phyloP scores from a whole-genome alignment of 2,113 vertebrate genomes.

The Paramisgurnus dabryanus region DNA sequence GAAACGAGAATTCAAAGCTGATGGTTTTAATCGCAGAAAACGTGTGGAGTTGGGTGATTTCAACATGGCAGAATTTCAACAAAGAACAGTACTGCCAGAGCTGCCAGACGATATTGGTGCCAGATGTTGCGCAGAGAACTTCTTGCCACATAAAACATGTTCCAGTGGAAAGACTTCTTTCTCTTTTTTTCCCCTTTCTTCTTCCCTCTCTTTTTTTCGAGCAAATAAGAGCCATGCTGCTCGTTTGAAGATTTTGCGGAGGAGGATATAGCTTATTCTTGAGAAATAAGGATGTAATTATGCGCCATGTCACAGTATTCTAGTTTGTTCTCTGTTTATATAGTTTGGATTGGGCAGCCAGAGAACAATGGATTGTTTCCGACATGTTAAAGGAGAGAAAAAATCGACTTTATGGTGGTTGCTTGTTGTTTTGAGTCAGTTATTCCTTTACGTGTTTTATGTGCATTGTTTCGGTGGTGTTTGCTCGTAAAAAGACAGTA shows the following conservation, averaged over 20 bases:
- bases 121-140: conserved; percentile 84
- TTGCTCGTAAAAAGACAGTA: conserved; percentile 63
- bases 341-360: conserved; percentile 13
- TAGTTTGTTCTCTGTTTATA: conserved; percentile 53
- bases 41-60: conserved; percentile 82
- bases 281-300: conserved; percentile 69
- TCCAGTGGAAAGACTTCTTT: conserved; percentile 79
- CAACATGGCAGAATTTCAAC: conserved; percentile 84
- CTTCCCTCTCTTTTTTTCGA: conserved; percentile 51
- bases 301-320: conserved; percentile 64
- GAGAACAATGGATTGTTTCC: conserved; percentile 36
- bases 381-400: conserved; percentile 14
- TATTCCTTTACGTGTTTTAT: conserved; percentile 55
- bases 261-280: conserved; percentile 55
- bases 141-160: conserved; percentile 83
- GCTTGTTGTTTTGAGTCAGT: conserved; percentile 27
- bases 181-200: conserved; percentile 42
- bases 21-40: conserved; percentile 75
- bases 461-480: conserved; percentile 61
- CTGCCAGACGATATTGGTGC: conserved; percentile 84
- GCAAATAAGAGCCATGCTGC: conserved; percentile 59
- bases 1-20: conserved; percentile 47
- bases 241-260: conserved; percentile 70
- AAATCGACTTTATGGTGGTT: not conserved
- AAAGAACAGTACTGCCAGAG: conserved; percentile 79